Conservation (phyloP, 2,888 invertebrate genomes). For the Heteropelma amictum region DNA sequence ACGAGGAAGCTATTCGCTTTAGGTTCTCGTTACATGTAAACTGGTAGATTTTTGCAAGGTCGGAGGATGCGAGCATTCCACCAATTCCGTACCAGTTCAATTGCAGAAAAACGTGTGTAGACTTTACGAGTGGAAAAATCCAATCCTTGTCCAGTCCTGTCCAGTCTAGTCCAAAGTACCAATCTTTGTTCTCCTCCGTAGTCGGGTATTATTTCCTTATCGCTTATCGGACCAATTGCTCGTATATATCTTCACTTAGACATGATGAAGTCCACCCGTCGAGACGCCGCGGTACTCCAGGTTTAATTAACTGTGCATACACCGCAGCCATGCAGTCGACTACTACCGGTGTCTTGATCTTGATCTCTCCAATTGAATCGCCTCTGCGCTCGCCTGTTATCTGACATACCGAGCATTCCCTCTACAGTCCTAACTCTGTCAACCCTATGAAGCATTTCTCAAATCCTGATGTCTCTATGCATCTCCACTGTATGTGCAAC, state of each 20-base stretch:
- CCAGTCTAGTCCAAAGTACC: background rate
- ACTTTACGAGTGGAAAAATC: too few relatives aligned
- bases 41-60: too few relatives aligned
- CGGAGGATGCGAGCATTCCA: too few relatives aligned
- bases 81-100: too few relatives aligned
- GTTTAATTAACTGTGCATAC: conserved; percentile 78
- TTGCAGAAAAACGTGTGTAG: too few relatives aligned
- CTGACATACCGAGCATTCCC: conserved; percentile 16
- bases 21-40: too few relatives aligned
- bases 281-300: conserved; percentile 67
- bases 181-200: too few relatives aligned
- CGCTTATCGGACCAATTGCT: too few relatives aligned
- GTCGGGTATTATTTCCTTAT: too few relatives aligned
- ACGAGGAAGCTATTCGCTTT: too few relatives aligned
- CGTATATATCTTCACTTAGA: conserved; percentile 2
- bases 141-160: too few relatives aligned
- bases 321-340: conserved; percentile 74
- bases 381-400: conserved; percentile 60
- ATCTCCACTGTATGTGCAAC: background rate
- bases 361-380: conserved; percentile 74
- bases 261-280: conserved; percentile 39
- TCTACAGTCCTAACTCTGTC: conserved; percentile 28
- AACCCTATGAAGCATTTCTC: conserved; percentile 30
- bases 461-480: conserved; percentile 21
- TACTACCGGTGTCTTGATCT: conserved; percentile 75